Base-by-base conservation (phyloP, 2,888 invertebrate species). In the Sthenelais limicola region DNA sequence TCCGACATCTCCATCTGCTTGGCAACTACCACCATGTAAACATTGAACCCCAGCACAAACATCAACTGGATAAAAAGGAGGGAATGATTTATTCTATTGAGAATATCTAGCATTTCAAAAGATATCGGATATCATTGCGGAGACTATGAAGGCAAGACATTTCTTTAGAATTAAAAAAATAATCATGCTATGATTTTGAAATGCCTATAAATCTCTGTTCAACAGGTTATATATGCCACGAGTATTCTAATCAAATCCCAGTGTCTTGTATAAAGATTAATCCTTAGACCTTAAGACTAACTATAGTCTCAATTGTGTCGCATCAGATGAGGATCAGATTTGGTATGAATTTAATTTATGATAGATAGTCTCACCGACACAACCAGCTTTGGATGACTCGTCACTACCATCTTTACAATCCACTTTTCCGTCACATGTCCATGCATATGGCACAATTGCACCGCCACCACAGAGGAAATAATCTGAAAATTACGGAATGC, bases 381-480 rank as follows among this genome's bases (percentile, higher is more conserved):
- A 52, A 12, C 26, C 26, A 12, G 24, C 30, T 26, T 3, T 33
- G 28, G 33, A 18, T 12, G 32, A 32, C 18, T 56, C 56, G 24
- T 56, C 56, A 15, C 32, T 33, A 2, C 56, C 56, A 21, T 56
- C 56, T 12, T 3, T 2, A 21, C 56, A 56, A 33, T 56, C 56
- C 4, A 33, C 18, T 9, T 7, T 21, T 4, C 56, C 56, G 30
- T 56, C 56, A 56, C 56, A 56, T 12, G 5, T 1, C 32, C n/a
- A 56, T 18, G 7, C 33, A 3, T 21, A 12, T 5, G 56, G 56
- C n/a, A 56, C 33, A n/a, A 56, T 32, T 12, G 2, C 3, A 2
- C 56, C 56, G 30, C 33, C 32, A 21, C 2, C 33, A 21, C 56
- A 56, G 3, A 9, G 9, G 56, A 4, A 56, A 21, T 21, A 30